These are phyloP conservation scores for Delichon dasypus DNA, from an alignment of 2,797 vertebrate genomes.

Conservation along the genomic window DNA sequence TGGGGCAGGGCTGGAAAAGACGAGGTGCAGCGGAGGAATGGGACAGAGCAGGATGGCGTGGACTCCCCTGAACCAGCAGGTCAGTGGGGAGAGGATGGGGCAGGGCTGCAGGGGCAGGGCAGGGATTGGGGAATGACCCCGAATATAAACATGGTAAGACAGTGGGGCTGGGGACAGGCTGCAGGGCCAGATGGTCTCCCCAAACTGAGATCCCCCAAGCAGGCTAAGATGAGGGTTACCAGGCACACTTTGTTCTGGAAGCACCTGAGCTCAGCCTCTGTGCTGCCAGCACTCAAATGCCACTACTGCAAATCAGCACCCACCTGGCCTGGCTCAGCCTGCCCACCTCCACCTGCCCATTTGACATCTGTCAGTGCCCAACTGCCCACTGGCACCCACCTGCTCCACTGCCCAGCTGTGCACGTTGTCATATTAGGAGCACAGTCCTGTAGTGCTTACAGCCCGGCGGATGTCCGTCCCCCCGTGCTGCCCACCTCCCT, in stretches of 20 bases:
- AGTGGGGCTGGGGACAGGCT: background rate
- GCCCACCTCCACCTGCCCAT: background rate
- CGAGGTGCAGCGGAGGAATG: rapidly evolving
- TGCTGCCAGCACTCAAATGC: background rate
- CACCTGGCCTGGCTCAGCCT: no score
- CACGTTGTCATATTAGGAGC: rapidly evolving
- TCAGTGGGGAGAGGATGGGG: background rate
- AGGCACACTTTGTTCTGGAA: background rate
- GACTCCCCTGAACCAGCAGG: background rate
- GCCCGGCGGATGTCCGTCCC: background rate
- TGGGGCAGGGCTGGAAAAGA: background rate
- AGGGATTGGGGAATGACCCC: background rate
- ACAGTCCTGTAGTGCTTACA: background rate
- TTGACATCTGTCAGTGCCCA: no score
- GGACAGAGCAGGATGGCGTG: rapidly evolving
- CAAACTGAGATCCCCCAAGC: background rate
- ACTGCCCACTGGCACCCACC: background rate
- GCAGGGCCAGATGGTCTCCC: background rate
- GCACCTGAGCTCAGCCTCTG: background rate
- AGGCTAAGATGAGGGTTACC: background rate
- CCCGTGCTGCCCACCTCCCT: background rate
- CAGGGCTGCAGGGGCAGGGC: background rate
- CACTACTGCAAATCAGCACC: background rate
- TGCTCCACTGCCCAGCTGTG: background rate
- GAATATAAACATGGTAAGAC: rapidly evolving